These are phyloP conservation scores for Acrobeloides nanus DNA, from an alignment of 2,888 invertebrate species.

Conservation along the genomic window DNA sequence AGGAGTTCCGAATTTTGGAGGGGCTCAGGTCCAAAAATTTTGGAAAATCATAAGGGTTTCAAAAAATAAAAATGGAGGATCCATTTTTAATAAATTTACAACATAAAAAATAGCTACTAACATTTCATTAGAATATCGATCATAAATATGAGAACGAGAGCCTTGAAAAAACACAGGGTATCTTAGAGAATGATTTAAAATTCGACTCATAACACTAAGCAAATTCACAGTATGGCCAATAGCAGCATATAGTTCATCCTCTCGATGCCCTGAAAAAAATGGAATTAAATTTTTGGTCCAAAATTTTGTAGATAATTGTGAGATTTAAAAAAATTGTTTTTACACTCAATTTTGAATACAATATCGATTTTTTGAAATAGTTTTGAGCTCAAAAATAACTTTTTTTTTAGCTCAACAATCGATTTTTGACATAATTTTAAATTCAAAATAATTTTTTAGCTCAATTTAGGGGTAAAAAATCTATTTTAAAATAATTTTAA, in stretches of 20 bases:
- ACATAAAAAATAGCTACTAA: constrained; percentile 6
- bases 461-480: no score
- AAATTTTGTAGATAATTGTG: no score
- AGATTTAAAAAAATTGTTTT: no score
- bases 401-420: constrained; percentile 11
- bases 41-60: constrained; percentile 1
- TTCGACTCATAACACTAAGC: constrained; percentile 70
- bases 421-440: no score
- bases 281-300: neutral
- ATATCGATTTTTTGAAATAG: no score
- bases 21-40: no score
- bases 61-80: neutral
- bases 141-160: constrained; percentile 71
- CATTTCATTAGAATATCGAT: constrained; percentile 64
- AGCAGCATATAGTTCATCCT: constrained; percentile 72
- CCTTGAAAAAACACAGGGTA: constrained; percentile 78
- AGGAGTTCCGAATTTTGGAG: no score
- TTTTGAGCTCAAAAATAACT: constrained; percentile 3
- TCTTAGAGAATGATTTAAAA: constrained; percentile 76
- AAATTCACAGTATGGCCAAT: constrained; percentile 79
- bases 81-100: no score
- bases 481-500: no score
- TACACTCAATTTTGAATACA: no score
- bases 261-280: constrained; percentile 60
- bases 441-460: no score